Percentiles rank a stretch among this genome's conserved stretches.
Conservation (phyloP, 23 tunicate species). For the Phallusia fumigata region DNA sequence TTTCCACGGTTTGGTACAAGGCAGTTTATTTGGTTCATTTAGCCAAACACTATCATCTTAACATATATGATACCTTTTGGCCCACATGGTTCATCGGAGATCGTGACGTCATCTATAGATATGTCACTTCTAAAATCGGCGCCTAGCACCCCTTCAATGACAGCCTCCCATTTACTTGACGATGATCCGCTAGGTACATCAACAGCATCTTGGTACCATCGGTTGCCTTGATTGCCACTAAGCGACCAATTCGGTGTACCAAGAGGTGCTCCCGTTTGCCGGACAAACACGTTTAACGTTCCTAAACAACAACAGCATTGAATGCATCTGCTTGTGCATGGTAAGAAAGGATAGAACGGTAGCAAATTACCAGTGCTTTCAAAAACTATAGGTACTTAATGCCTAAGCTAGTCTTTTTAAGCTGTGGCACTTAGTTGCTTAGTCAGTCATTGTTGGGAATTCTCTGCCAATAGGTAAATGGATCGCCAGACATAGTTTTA, state of each 20-base stretch:
- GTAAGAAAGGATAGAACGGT: too few species aligned
- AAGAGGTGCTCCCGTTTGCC: conserved; percentile 17
- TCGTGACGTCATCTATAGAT: conserved; percentile 62
- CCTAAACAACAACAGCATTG: conserved; percentile 17
- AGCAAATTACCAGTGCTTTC: too few species aligned
- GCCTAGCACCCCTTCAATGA: conserved; percentile 33
- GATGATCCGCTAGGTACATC: conserved; percentile 23
- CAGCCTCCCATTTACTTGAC: not conserved
- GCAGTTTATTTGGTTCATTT: too few species aligned
- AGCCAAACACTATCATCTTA: too few species aligned
- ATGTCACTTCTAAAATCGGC: conserved; percentile 37
- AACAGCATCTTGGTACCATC: conserved; percentile 39
- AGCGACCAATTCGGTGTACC: conserved; percentile 32
- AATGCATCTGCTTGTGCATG: not conserved
- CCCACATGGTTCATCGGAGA: conserved; percentile 23
- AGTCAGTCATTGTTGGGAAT: too few species aligned
- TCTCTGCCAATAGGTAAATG: too few species aligned
- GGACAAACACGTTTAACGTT: conserved; percentile 38
- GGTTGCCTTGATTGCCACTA: conserved; percentile 38
- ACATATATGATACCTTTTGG: not conserved
- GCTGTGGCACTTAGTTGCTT: too few species aligned
- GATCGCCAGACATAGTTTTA: too few species aligned
- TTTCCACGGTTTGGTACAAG: too few species aligned
- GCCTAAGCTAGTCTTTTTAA: too few species aligned
- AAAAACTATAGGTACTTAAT: too few species aligned